These are phyloP conservation scores for Morinoia aosen DNA, from an alignment of 2,888 invertebrate species.

Conservation along the genomic window DNA sequence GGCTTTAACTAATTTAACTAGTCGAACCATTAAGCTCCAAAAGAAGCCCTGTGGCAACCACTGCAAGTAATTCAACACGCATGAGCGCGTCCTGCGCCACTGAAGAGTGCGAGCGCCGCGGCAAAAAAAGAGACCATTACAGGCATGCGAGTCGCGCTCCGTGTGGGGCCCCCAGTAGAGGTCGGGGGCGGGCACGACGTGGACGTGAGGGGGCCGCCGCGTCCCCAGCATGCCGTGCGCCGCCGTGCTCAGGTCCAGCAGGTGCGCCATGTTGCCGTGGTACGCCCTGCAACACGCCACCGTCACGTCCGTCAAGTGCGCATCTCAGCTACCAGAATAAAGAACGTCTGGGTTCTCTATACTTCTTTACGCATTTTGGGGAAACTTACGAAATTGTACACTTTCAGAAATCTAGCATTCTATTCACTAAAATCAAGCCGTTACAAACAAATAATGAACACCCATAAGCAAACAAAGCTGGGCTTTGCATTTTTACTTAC, in stretches of 20 bases:
- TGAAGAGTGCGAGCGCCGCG: too few species aligned
- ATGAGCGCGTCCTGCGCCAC: too few species aligned
- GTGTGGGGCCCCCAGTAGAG: constrained; percentile 69
- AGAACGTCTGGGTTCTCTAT: constrained; percentile 45
- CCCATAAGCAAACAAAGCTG: too few species aligned
- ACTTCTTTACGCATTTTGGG: neutral
- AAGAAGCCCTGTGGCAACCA: too few species aligned
- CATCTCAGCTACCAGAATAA: neutral
- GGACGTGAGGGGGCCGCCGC: constrained; percentile 70
- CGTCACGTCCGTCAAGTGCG: constrained; percentile 60
- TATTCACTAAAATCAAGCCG: too few species aligned
- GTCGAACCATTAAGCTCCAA: too few species aligned
- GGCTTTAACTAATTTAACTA: too few species aligned
- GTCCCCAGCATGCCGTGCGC: constrained; percentile 69
- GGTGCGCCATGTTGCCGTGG: constrained; percentile 75
- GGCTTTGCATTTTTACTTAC: too few species aligned
- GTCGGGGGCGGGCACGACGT: constrained; percentile 70
- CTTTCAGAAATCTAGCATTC: too few species aligned
- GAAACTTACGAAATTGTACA: too few species aligned
- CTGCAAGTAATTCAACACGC: too few species aligned
- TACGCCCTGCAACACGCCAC: constrained; percentile 72
- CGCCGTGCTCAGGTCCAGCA: constrained; percentile 70
- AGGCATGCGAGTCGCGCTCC: constrained; percentile 68
- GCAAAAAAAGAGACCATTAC: constrained; percentile 24
- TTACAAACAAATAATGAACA: too few species aligned